Conservation (phyloP, 1,140 invertebrate species). For the Lordiphosa clarofinis region DNA sequence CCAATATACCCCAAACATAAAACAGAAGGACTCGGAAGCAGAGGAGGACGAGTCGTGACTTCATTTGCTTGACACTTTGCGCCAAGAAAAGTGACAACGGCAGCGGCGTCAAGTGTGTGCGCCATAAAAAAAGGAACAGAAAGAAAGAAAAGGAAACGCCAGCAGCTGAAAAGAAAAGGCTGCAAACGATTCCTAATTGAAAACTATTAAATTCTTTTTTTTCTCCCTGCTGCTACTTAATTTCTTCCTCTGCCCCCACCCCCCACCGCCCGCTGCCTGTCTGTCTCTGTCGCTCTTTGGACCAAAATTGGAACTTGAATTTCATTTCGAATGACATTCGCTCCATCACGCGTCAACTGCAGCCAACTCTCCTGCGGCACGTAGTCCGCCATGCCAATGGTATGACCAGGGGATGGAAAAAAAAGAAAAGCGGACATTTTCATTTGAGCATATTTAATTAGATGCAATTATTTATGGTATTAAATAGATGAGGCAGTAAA, state of each 20-base stretch:
- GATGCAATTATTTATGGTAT: constrained; percentile 80
- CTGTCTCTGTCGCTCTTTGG: constrained; percentile 33
- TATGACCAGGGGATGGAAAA: constrained; percentile 7
- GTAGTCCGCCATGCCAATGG: constrained; percentile 37
- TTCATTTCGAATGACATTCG: constrained; percentile 80
- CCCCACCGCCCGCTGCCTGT: constrained; percentile 11
- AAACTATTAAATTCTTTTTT: constrained; percentile 78
- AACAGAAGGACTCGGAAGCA: constrained; percentile 19
- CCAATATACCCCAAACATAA: not conserved
- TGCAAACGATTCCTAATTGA: constrained; percentile 80
- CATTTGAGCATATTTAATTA: constrained; percentile 80
- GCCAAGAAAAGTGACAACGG: constrained; percentile 30
- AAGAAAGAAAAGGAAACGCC: not conserved
- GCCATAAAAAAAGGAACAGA: constrained; percentile 37
- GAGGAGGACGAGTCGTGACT: constrained; percentile 66
- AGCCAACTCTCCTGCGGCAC: constrained; percentile 57
- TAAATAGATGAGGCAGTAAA: constrained; percentile 80
- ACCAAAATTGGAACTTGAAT: constrained; percentile 78
- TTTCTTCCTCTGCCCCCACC: constrained; percentile 23
- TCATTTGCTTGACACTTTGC: constrained; percentile 75
- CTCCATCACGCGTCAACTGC: constrained; percentile 79
- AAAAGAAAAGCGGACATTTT: constrained; percentile 67
- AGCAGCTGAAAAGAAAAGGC: constrained; percentile 58
- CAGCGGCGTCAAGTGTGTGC: constrained; percentile 54
- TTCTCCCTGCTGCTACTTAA: constrained; percentile 44